Evolutionary conservation across 2,888 invertebrate species (phyloP), one percentile per base, ranked within the genome.

Genomic region (Heteromyza rotundicornis): DNA sequence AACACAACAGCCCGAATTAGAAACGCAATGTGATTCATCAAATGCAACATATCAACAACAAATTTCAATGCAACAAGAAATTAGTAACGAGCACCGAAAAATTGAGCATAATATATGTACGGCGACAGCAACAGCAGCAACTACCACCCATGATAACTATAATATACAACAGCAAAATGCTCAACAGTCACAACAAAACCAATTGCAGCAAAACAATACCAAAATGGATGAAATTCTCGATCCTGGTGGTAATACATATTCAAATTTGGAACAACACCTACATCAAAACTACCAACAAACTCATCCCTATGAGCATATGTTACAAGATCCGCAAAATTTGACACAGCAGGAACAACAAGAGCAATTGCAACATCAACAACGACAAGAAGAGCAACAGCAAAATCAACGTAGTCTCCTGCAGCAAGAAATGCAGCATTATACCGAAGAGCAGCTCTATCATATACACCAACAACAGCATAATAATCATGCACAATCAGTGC

Each of bases 401-500:
- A 17, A 17, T 23, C 27, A 24, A 20, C 47, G 53, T 19, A 20
- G 32, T 1, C 53, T 27, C n/a, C 5, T 60, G 12, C 35, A 35
- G 2, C 55, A 60, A 19, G 51, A 49, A 12, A 8, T 60, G 14
- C 51, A 53, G 24, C 32, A 23, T 12, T 47, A 44, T 17, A 20
- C 49, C 27, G 32, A 36, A 22, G 32, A 55, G 7, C 12, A 20
- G 19, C 36, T 32, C 27, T 17, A 14, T 54, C 74, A 71, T 57
- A 66, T 59, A 59, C 66, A 63, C 35, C 62, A 62, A 56, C 59
- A 59, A 59, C 65, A 47, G 22, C 59, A 49, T 5, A 12, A 40
- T 14, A n/a, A 19, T 8, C 22, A 40, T 2, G 50, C 10, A 52
- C 12, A 55, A 20, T 22, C n/a, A 49, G 17, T 56, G 22, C 63